Percentiles rank a stretch among this genome's conserved stretches.
phyloP scores from a whole-genome alignment of 2,113 vertebrate species.

The Diadophis punctatus region DNA sequence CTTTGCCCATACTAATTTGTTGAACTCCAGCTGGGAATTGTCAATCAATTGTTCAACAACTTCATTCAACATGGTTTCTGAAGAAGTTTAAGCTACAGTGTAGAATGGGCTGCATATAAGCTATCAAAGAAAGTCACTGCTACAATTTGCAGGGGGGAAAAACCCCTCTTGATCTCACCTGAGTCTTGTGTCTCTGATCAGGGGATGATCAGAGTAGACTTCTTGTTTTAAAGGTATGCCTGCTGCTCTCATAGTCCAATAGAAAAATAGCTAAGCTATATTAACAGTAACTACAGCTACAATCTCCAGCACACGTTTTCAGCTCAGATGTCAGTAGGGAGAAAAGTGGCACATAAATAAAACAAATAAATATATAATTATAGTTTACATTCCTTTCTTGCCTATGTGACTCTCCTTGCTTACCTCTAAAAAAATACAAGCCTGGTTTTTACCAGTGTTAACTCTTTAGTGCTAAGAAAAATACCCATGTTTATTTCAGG shows the following conservation, averaged over 20 bases:
- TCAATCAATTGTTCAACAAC: neutral
- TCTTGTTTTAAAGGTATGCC: neutral
- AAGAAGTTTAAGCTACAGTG: neutral
- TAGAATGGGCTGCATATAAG: neutral
- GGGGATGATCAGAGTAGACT: neutral
- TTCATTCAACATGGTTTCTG: neutral
- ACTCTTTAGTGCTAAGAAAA: slow-evolving; percentile 56
- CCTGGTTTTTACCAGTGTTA: slow-evolving; percentile 48
- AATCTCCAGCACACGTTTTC: neutral
- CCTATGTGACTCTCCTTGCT: neutral
- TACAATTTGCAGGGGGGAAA: neutral
- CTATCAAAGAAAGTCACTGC: neutral
- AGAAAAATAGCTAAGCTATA: neutral
- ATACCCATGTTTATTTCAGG: slow-evolving; percentile 56
- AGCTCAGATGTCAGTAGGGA: neutral
- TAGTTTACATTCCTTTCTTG: neutral
- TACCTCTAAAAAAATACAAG: neutral
- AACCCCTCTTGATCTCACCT: neutral
- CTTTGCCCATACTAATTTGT: neutral
- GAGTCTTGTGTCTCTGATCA: neutral
- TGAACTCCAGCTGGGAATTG: neutral
- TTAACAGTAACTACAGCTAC: neutral
- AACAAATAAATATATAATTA: neutral
- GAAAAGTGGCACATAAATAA: neutral
- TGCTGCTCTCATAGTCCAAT: neutral